Conservation (phyloP, 2,113 vertebrate species). For the Macheiramphus alcinus region DNA sequence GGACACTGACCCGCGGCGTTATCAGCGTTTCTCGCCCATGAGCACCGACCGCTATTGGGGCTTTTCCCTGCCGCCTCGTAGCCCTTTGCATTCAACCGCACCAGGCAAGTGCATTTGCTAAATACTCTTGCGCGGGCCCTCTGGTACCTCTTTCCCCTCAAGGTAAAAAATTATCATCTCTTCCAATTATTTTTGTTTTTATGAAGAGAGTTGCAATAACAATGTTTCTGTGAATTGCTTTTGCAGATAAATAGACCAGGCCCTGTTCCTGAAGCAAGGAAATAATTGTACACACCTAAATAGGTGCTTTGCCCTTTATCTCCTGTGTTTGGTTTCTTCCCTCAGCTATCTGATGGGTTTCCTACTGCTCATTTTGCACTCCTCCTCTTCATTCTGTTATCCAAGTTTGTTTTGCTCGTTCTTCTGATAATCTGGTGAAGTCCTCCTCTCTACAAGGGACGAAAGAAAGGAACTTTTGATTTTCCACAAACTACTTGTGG, state of each 20-base stretch:
- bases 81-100: accelerated
- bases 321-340: background rate
- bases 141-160: background rate
- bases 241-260: background rate
- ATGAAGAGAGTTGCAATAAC: background rate
- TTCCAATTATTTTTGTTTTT: background rate
- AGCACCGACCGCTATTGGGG: accelerated
- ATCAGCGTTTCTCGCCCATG: accelerated
- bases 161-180: background rate
- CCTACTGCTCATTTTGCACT: background rate
- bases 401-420: background rate
- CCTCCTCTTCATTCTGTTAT: background rate
- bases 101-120: accelerated
- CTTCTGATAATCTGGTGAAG: background rate
- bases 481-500: background rate
- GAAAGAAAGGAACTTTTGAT: background rate
- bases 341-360: background rate
- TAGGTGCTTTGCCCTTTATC: background rate
- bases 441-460: background rate
- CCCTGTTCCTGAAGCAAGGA: background rate
- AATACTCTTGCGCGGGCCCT: accelerated
- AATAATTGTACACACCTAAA: background rate
- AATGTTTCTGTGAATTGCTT: background rate
- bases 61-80: background rate
- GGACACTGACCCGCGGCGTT: accelerated